Conservation (phyloP, 2,113 vertebrate species). For the Paradoxurus hermaphroditus region DNA sequence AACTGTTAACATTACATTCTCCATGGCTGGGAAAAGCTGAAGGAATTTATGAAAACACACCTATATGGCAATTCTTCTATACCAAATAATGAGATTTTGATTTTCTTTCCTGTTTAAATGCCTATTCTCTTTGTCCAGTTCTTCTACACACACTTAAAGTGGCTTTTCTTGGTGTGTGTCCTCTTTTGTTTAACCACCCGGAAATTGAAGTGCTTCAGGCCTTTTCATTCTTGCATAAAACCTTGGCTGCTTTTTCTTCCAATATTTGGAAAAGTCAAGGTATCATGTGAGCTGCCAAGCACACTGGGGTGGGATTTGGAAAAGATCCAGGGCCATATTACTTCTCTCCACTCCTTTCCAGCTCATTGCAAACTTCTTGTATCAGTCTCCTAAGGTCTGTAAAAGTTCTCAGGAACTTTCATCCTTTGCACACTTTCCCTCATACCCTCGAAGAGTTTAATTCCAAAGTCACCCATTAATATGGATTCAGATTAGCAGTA, state of each 20-base stretch:
- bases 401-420: neutral
- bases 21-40: neutral
- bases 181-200: conserved; percentile 55
- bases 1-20: too few relatives aligned
- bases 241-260: conserved; percentile 62
- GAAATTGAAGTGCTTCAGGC: conserved; percentile 67
- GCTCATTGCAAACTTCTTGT: neutral
- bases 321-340: neutral
- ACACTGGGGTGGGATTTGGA: conserved; percentile 26
- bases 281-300: conserved; percentile 46
- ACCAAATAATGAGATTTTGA: neutral
- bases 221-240: conserved; percentile 65
- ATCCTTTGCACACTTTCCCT: neutral
- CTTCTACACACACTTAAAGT: neutral
- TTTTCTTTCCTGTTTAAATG: neutral
- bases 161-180: conserved; percentile 58
- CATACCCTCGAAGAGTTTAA: neutral
- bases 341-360: neutral
- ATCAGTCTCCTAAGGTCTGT: neutral
- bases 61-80: neutral
- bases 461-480: neutral
- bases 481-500: neutral
- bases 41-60: neutral
- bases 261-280: conserved; percentile 69
- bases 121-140: neutral